Conservation (phyloP, 2,113 vertebrate species). For the Zosterops hypoxanthus region DNA sequence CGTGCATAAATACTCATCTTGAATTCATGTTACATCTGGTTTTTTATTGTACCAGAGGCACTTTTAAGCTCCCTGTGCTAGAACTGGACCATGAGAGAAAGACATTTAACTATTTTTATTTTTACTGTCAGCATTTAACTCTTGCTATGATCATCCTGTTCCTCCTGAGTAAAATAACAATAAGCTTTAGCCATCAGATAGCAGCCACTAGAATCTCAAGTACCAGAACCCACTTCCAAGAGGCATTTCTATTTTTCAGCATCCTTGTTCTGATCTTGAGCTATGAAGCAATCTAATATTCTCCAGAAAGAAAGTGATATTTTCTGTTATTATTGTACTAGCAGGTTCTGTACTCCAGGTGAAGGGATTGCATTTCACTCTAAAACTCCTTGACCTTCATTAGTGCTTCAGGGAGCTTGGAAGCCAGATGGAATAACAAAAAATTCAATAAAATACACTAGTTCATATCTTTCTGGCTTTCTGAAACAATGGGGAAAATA, state of each 20-base stretch:
- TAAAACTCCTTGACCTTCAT: constrained; percentile 46
- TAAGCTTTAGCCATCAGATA: background rate
- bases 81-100: background rate
- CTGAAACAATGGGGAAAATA: constrained; percentile 26
- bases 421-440: constrained; percentile 1
- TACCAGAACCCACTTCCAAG: background rate
- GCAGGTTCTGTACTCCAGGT: background rate
- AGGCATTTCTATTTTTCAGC: background rate
- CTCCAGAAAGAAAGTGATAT: background rate
- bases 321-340: background rate
- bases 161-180: background rate
- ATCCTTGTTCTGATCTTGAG: background rate
- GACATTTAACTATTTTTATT: background rate
- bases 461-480: constrained; percentile 27
- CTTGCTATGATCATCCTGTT: background rate
- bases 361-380: constrained; percentile 22
- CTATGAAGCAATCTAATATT: constrained; percentile 6
- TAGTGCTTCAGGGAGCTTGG: constrained; percentile 39
- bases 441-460: constrained; percentile 35
- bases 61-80: background rate
- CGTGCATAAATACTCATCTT: background rate
- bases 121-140: background rate
- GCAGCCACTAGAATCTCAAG: background rate
- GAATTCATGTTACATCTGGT: background rate
- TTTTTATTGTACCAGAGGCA: background rate